Conservation (phyloP, 2,797 vertebrate species). For the Sternotherus odoratus region DNA sequence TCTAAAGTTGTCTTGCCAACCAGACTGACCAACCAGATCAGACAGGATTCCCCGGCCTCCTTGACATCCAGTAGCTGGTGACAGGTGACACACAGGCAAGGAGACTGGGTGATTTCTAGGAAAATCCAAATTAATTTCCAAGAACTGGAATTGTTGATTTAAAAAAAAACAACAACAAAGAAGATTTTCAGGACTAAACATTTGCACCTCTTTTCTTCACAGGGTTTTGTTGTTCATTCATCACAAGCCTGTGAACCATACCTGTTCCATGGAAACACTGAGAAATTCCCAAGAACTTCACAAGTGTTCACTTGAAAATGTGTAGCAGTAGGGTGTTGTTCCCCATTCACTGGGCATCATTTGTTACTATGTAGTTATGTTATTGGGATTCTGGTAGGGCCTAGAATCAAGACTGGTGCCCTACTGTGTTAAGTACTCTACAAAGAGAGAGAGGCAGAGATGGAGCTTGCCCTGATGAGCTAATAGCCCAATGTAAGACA, state of each 20-base stretch:
- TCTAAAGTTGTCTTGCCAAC: not conserved
- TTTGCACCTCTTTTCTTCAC: not conserved
- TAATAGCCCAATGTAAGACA: not conserved
- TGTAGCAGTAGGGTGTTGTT: not conserved
- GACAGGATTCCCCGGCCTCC: not conserved
- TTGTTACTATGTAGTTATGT: not conserved
- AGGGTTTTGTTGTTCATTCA: not conserved
- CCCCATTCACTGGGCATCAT: not conserved
- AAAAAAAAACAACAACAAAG: not conserved
- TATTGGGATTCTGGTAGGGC: not conserved
- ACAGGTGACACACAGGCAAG: too few species aligned
- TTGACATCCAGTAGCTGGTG: not conserved
- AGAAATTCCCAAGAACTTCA: not conserved
- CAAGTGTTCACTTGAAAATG: not conserved
- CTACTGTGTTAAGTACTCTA: not conserved
- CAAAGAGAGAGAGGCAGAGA: too few species aligned
- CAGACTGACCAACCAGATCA: not conserved
- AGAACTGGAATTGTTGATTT: too few species aligned
- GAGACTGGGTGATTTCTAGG: not conserved
- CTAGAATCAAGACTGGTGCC: not conserved
- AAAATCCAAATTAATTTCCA: not conserved
- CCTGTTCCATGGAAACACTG: too few species aligned
- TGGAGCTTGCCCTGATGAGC: not conserved
- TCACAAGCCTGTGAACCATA: not conserved
- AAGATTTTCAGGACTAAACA: not conserved